A percentile compares a stretch with the other conserved stretches of the same genome.
Conservation (phyloP, 2,113 vertebrate species). For the Rhinichthys klamathensis region DNA sequence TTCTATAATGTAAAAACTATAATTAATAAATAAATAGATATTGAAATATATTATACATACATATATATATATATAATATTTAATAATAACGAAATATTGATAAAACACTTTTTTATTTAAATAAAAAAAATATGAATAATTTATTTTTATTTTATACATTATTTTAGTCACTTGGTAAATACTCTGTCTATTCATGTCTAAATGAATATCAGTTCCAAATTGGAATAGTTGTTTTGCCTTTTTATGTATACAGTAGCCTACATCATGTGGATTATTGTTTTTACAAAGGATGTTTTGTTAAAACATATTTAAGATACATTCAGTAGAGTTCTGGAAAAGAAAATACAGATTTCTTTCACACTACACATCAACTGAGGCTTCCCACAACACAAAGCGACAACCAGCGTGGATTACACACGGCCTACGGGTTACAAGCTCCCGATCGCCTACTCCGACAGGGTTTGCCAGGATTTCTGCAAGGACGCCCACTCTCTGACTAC, state of each 20-base stretch:
- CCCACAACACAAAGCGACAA: slow-evolving; percentile 26
- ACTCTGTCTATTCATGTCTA: background rate
- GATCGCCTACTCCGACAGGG: slow-evolving; percentile 52
- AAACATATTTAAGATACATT: background rate
- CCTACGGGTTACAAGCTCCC: slow-evolving; percentile 55
- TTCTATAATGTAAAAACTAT: no score
- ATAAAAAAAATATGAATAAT: no score
- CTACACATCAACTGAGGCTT: slow-evolving; percentile 39
- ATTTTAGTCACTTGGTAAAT: background rate
- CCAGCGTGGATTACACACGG: slow-evolving; percentile 56
- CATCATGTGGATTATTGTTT: background rate
- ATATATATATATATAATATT: no score
- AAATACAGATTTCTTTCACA: slow-evolving; percentile 47
- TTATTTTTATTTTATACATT: no score
- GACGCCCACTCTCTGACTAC: slow-evolving; percentile 41
- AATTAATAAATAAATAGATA: no score
- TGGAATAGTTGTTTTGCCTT: background rate
- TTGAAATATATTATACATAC: no score
- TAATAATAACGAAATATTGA: no score
- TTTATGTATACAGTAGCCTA: background rate
- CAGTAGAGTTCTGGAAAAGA: slow-evolving; percentile 55
- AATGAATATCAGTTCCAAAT: background rate
- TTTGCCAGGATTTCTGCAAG: slow-evolving; percentile 51
- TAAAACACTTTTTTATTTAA: no score
- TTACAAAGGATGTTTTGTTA: background rate